Percentiles rank a stretch among this genome's conserved stretches.
Conservation (phyloP, 2,113 vertebrate genomes). For the Lates calcarifer region DNA sequence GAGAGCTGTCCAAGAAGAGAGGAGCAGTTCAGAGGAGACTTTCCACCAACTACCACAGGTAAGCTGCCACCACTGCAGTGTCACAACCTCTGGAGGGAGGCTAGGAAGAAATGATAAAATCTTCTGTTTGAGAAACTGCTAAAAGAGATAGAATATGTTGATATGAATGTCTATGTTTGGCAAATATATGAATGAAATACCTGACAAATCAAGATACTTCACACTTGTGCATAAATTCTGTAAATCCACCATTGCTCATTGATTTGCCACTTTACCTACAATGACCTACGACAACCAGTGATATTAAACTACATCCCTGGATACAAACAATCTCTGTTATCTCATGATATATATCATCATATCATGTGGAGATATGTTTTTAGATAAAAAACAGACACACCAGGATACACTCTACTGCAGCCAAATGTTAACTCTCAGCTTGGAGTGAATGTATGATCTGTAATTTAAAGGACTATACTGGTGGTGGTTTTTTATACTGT, state of each 20-base stretch:
- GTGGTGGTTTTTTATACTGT: too few relatives aligned
- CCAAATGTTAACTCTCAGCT: too few relatives aligned
- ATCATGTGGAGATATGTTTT: neutral
- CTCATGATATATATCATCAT: neutral
- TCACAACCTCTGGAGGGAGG: neutral
- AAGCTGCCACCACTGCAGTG: constrained; percentile 2
- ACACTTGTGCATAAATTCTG: neutral
- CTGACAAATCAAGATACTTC: neutral
- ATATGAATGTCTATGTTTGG: neutral
- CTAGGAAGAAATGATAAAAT: neutral
- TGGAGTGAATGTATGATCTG: neutral
- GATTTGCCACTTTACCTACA: neutral
- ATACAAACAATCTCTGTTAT: neutral
- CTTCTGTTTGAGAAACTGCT: neutral
- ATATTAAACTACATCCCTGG: neutral
- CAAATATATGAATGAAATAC: neutral
- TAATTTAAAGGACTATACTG: neutral
- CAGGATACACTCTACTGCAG: too few relatives aligned
- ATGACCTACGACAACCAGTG: neutral
- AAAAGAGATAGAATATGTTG: neutral
- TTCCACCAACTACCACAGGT: constrained; percentile 81
- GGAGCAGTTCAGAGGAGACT: constrained; percentile 65
- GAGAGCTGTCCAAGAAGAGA: constrained; percentile 72
- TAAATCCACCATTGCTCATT: neutral
- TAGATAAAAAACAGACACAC: neutral